A percentile compares a stretch with the other conserved stretches of the same genome.
phyloP scores from a whole-genome alignment of 2,113 vertebrate species.

The Passer domesticus region DNA sequence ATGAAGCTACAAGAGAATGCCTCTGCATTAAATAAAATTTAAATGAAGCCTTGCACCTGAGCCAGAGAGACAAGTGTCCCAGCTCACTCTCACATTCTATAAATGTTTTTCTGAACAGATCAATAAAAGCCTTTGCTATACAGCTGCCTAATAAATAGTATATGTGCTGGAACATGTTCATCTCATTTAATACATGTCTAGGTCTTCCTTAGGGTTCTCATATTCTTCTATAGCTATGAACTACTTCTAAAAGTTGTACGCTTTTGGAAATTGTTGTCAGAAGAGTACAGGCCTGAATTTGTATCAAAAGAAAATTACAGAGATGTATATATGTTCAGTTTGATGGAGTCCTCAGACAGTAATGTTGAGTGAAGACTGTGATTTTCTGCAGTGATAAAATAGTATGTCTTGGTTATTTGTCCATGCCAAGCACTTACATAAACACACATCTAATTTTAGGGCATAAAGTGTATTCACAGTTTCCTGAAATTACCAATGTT shows the following conservation, averaged over 20 bases:
- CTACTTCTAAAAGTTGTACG: neutral
- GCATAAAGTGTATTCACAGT: neutral
- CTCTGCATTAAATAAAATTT: neutral
- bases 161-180: neutral
- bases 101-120: neutral
- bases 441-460: neutral
- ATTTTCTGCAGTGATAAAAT: neutral
- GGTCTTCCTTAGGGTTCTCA: neutral
- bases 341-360: neutral
- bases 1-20: neutral
- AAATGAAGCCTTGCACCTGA: neutral
- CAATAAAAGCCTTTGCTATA: neutral
- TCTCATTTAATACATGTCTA: neutral
- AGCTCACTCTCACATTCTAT: neutral
- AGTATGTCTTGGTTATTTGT: neutral
- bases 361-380: neutral
- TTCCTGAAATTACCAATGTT: neutral
- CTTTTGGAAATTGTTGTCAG: neutral
- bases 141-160: neutral
- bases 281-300: neutral
- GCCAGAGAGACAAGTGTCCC: neutral
- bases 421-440: neutral
- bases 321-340: neutral
- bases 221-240: neutral
- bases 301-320: neutral